Conservation (phyloP, 1,140 invertebrate species). For the Hormaphis cornu region DNA sequence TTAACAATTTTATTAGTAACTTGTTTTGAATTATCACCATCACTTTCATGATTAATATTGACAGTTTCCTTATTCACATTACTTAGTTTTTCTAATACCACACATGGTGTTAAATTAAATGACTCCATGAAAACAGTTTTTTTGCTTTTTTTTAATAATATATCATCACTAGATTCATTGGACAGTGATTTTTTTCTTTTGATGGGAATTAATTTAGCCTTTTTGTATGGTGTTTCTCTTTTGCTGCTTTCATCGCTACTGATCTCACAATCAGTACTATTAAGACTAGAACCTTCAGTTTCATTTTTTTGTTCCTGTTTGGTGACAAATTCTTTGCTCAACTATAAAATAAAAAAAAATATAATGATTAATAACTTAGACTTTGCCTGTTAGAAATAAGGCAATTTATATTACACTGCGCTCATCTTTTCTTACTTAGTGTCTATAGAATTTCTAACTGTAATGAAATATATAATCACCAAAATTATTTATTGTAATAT, state of each 20-base stretch:
- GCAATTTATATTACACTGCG: not conserved
- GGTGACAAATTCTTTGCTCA: not conserved
- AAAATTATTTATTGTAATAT: not conserved
- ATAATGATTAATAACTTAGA: not conserved
- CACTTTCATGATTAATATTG: not conserved
- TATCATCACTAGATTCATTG: not conserved
- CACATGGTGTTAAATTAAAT: not conserved
- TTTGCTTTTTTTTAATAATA: not conserved
- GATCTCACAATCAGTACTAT: conserved; percentile 1
- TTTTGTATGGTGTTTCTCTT: not conserved
- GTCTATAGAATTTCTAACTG: not conserved
- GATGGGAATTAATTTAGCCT: not conserved
- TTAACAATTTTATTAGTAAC: not conserved
- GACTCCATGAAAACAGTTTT: conserved; percentile 3
- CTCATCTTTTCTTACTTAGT: not conserved
- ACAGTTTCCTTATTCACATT: not conserved
- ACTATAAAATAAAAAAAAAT: conserved; percentile 4
- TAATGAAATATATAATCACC: not conserved
- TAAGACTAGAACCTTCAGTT: conserved; percentile 1
- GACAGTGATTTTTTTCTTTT: not conserved
- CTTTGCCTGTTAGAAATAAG: not conserved
- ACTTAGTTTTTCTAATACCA: not conserved
- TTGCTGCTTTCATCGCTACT: not conserved
- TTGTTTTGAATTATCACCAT: not conserved
- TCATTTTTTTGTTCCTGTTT: conserved; percentile 2